phyloP scores from a whole-genome alignment of 2,113 vertebrate species.

The Cinclus mexicanus region DNA sequence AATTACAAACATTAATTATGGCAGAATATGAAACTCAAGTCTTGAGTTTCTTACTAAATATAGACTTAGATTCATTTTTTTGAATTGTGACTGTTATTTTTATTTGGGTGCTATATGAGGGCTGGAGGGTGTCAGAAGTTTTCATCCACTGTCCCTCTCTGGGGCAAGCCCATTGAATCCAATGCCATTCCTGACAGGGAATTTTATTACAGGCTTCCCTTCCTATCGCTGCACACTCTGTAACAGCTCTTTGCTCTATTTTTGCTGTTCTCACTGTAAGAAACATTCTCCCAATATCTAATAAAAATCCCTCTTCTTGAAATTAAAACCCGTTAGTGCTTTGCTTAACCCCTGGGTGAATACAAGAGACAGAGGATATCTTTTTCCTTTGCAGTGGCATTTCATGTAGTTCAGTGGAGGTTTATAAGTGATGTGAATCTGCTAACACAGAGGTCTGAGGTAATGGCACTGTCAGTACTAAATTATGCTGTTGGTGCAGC shows the following conservation, averaged over 20 bases:
- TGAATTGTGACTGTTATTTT: not conserved
- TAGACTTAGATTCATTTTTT: not conserved
- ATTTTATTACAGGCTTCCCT: not conserved
- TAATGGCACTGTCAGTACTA: not conserved
- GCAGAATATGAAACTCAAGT: not conserved
- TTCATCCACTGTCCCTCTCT: not conserved
- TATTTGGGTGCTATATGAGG: accelerated
- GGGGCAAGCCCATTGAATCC: not conserved
- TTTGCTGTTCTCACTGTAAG: not conserved
- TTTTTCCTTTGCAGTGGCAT: not conserved
- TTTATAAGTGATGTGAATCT: not conserved
- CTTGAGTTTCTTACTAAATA: not conserved
- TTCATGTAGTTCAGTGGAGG: not conserved
- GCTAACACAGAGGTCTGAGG: not conserved
- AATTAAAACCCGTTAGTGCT: not conserved
- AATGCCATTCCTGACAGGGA: not conserved
- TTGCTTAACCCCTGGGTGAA: not conserved
- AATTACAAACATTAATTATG: slow-evolving; percentile 12
- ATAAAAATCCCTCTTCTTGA: not conserved
- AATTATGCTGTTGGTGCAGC: not conserved
- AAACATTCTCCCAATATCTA: not conserved
- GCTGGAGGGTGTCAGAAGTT: not conserved
- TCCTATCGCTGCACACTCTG: not conserved
- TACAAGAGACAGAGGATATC: not conserved
- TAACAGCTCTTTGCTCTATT: not conserved